These are phyloP conservation scores for Pogonognathellus flavescens DNA, from an alignment of 1,140 invertebrate genomes.

Conservation along the genomic window DNA sequence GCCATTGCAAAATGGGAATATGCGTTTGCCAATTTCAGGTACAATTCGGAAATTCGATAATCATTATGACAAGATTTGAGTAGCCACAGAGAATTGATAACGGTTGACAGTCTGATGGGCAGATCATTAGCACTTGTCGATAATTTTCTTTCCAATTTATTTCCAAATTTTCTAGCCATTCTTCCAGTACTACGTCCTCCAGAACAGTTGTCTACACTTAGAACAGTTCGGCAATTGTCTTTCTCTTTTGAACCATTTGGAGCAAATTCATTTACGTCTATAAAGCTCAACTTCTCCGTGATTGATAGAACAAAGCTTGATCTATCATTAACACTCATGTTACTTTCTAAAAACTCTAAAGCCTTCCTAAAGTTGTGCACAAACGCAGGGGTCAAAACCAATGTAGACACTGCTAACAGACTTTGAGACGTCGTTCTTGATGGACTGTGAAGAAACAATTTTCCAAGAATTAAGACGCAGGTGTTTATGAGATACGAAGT, in stretches of 20 bases:
- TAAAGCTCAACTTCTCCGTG: constrained; percentile 65
- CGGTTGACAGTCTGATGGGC: constrained; percentile 56
- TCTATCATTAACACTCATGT: constrained; percentile 65
- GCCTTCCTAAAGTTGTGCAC: constrained; percentile 67
- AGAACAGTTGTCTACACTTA: not conserved
- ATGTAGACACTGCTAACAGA: constrained; percentile 63
- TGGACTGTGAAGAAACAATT: constrained; percentile 62
- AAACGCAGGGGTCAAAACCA: constrained; percentile 59
- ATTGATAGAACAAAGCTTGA: constrained; percentile 66
- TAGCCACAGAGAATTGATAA: constrained; percentile 64
- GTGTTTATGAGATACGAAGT: constrained; percentile 64
- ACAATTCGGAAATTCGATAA: constrained; percentile 62
- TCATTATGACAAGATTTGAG: constrained; percentile 66
- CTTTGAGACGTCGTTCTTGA: constrained; percentile 63
- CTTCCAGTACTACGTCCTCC: not conserved
- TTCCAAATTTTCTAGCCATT: not conserved
- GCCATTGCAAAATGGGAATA: constrained; percentile 64
- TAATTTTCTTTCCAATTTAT: constrained; percentile 38
- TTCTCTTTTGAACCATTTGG: constrained; percentile 26
- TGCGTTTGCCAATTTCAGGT: constrained; percentile 66
- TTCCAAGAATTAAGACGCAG: constrained; percentile 63
- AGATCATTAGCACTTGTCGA: constrained; percentile 53
- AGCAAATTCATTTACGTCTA: constrained; percentile 64
- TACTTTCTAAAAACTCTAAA: constrained; percentile 60
- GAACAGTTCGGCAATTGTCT: not conserved